Evolutionary conservation across 2,888 invertebrate species (phyloP).

Genomic region (Carcina quercana): DNA sequence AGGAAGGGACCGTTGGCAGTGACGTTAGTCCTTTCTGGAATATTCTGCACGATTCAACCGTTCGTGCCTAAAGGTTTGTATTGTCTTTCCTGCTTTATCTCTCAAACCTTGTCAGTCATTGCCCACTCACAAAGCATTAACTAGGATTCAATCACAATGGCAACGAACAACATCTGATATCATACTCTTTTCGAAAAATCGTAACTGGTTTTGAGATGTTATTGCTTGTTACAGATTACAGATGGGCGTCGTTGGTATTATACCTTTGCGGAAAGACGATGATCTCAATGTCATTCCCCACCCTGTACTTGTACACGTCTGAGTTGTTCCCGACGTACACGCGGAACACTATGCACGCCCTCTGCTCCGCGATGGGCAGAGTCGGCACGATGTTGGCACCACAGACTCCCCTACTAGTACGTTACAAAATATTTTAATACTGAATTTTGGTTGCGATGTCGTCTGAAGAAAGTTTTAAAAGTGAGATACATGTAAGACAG

Average conservation of each 20-base stretch:
- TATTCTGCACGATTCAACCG: slow-evolving; percentile 56
- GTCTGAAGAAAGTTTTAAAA: no score
- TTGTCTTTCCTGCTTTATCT: no score
- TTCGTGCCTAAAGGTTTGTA: slow-evolving; percentile 55
- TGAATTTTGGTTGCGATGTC: no score
- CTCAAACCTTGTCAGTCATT: no score
- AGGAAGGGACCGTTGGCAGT: slow-evolving; percentile 46
- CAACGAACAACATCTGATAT: no score
- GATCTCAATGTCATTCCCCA: slow-evolving; percentile 79
- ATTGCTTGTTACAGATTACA: slow-evolving; percentile 35
- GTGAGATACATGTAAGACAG: no score
- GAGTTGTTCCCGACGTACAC: slow-evolving; percentile 84
- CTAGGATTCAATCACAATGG: no score
- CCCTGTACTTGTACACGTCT: slow-evolving; percentile 80
- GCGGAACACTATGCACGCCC: slow-evolving; percentile 79
- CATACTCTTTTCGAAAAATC: no score
- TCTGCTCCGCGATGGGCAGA: slow-evolving; percentile 82
- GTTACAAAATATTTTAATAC: no score
- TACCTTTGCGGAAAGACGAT: slow-evolving; percentile 78
- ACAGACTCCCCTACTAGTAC: slow-evolving; percentile 79
- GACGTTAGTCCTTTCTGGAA: slow-evolving; percentile 53
- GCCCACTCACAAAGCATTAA: no score
- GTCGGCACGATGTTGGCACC: slow-evolving; percentile 82
- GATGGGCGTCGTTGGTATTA: slow-evolving; percentile 50
- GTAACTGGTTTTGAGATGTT: no score